Evolutionary conservation across 2,113 vertebrate species (phyloP).

Genomic region (Alaudala cheleensis): DNA sequence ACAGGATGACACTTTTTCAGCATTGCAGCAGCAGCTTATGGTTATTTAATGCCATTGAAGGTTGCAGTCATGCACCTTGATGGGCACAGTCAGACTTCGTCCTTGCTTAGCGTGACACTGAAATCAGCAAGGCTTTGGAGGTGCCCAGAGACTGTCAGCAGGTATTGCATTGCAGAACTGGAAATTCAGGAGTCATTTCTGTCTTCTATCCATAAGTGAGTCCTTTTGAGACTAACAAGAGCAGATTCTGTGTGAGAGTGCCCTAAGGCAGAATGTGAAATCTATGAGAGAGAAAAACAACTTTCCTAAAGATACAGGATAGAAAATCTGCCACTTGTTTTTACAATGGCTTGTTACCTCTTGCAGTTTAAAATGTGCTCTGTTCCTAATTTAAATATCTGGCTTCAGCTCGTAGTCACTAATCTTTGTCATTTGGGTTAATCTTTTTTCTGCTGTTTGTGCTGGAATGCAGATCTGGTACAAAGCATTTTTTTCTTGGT

Average conservation of each 20-base stretch:
- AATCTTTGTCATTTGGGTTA: neutral
- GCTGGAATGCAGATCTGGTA: neutral
- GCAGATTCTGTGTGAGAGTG: neutral
- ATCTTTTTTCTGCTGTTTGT: neutral
- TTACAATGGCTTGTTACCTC: neutral
- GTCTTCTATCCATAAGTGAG: neutral
- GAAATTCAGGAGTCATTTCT: neutral
- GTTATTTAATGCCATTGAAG: constrained; percentile 39
- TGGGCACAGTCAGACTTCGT: neutral
- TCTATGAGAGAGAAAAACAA: neutral
- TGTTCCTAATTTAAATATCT: constrained; percentile 16
- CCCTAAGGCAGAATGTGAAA: neutral
- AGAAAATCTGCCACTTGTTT: constrained; percentile 2
- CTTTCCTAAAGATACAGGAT: neutral
- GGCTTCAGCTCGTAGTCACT: neutral
- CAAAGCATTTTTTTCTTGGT: neutral
- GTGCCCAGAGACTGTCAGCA: neutral
- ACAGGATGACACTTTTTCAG: constrained; percentile 10
- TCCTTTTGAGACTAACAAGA: neutral
- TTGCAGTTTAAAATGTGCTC: neutral
- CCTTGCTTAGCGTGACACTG: neutral
- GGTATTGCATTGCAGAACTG: neutral
- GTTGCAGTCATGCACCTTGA: constrained; percentile 17
- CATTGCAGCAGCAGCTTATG: constrained; percentile 54
- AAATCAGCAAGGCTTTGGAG: neutral